Percentiles rank a stretch among this genome's conserved stretches.
These are phyloP conservation scores for Abrostola tripartita DNA, from an alignment of 2,888 invertebrate species.

Conservation along the genomic window DNA sequence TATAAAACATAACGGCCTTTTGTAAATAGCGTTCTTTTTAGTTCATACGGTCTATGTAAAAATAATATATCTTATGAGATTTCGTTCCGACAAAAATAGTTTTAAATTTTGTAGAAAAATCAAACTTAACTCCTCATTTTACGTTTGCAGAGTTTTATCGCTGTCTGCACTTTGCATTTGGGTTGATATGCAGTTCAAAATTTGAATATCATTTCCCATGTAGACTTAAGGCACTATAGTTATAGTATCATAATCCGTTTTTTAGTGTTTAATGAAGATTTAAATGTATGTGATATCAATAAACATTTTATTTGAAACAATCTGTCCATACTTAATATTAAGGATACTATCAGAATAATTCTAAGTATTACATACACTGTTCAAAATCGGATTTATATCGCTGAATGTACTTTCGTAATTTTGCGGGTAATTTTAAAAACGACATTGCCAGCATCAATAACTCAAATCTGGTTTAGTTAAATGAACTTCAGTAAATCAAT, in stretches of 20 bases:
- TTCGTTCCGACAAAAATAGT: slow-evolving; percentile 32
- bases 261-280: slow-evolving; percentile 63
- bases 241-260: slow-evolving; percentile 51
- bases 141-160: slow-evolving; percentile 28
- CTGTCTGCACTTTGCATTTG: slow-evolving; percentile 21
- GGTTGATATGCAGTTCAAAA: slow-evolving; percentile 24
- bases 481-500: slow-evolving; percentile 8
- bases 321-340: slow-evolving; percentile 75
- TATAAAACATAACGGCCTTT: slow-evolving; percentile 73
- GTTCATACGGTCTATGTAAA: slow-evolving; percentile 63
- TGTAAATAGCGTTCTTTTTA: slow-evolving; percentile 82
- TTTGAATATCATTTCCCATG: slow-evolving; percentile 39
- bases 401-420: slow-evolving; percentile 25
- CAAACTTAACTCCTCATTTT: slow-evolving; percentile 5
- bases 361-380: slow-evolving; percentile 58
- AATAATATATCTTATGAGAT: slow-evolving; percentile 47
- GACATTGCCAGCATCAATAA: not conserved
- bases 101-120: slow-evolving; percentile 25
- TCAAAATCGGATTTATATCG: slow-evolving; percentile 46
- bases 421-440: slow-evolving; percentile 26
- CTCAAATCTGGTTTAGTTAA: too few relatives aligned
- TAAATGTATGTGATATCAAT: slow-evolving; percentile 76
- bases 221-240: slow-evolving; percentile 40
- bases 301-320: slow-evolving; percentile 76
- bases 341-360: slow-evolving; percentile 57